Evolutionary conservation across 2,113 vertebrate species (phyloP).

Genomic region (Solenodon paradoxus): DNA sequence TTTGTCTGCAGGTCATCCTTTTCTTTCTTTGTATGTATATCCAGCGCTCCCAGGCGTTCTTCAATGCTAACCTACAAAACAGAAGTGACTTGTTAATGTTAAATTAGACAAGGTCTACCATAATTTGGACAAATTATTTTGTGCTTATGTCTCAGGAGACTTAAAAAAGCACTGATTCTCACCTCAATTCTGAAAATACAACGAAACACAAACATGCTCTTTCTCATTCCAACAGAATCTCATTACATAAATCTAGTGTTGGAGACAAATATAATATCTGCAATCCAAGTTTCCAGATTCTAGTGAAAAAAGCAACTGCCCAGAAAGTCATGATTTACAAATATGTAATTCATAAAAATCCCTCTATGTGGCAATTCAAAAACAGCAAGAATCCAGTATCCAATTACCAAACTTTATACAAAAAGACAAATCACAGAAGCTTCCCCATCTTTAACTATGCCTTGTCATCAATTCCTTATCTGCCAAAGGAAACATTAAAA

Average conservation of each 20-base stretch:
- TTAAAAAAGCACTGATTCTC: not conserved
- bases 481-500: not conserved
- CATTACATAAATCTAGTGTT: not conserved
- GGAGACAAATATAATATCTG: not conserved
- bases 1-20: constrained; percentile 89
- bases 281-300: not conserved
- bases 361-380: not conserved
- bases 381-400: not conserved
- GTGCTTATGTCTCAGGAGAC: not conserved
- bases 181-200: not conserved
- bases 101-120: not conserved
- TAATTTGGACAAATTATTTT: not conserved
- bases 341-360: not conserved
- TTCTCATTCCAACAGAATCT: not conserved
- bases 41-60: constrained; percentile 91
- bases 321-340: not conserved
- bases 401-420: not conserved
- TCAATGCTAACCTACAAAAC: constrained; percentile 90
- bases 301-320: not conserved
- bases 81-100: not conserved
- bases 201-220: not conserved
- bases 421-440: not conserved
- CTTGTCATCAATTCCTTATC: not conserved
- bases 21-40: constrained; percentile 84
- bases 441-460: not conserved